Conservation (phyloP, 2,113 vertebrate genomes). For the Percina caprodes region DNA sequence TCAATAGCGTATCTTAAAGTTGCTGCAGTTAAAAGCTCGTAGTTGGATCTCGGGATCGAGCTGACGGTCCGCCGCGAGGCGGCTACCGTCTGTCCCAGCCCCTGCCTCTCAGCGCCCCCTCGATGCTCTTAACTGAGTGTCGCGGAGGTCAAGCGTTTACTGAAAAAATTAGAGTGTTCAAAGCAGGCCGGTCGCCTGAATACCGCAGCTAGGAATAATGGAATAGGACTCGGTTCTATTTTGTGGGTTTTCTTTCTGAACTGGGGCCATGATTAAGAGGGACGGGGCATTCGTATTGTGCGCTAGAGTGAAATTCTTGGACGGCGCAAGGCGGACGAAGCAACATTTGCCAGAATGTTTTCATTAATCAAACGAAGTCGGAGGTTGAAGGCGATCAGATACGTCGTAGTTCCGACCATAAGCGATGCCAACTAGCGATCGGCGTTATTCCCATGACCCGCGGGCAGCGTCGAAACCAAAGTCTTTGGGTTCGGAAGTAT, state of each 20-base stretch:
- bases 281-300: too few relatives aligned
- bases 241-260: too few relatives aligned
- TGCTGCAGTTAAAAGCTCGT: not conserved
- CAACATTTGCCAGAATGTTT: too few relatives aligned
- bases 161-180: too few relatives aligned
- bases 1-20: not conserved
- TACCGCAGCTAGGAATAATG: too few relatives aligned
- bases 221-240: too few relatives aligned
- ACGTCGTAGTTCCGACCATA: conserved; percentile 20
- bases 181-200: too few relatives aligned
- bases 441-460: not conserved
- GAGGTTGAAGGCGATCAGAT: conserved; percentile 22
- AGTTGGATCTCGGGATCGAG: conserved; percentile 50
- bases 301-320: too few relatives aligned
- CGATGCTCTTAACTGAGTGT: conserved; percentile 23
- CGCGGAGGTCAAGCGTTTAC: conserved; percentile 44
- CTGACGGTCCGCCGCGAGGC: conserved; percentile 26
- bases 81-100: conserved; percentile 45
- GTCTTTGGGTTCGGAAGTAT: conserved; percentile 4
- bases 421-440: not conserved
- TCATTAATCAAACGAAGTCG: too few relatives aligned
- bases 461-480: conserved; percentile 10
- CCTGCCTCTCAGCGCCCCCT: conserved; percentile 33
- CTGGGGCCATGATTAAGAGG: too few relatives aligned
- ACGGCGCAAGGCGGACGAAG: too few relatives aligned